Evolutionary conservation across 1,140 invertebrate genomes (phyloP), one percentile per base, ranked within the genome.

Genomic region (Papilio glaucus): DNA sequence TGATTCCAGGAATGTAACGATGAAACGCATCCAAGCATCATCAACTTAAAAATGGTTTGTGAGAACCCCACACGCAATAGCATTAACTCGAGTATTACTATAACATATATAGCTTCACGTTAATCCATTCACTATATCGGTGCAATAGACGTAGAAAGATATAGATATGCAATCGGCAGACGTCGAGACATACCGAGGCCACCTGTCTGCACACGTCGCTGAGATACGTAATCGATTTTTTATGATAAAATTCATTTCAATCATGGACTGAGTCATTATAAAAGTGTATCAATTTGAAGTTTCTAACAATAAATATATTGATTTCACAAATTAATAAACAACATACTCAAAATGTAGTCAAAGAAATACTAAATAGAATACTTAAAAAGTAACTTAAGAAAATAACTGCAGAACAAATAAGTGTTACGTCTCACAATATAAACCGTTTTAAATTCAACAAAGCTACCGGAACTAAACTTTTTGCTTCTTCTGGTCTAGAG

Each of bases 141-240:
- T 26, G 49, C 21, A 57, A 57, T 10, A 57, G 4, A 57, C 49
- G 49, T 57, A 10, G 3, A 24, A 24, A 57, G 21, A 24, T 57
- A 57, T 57, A 45, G 42, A 45, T 45, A 45, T 18, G 3, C 24
- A 57, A 57, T 57, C 49, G 21, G 18, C 49, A 57, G 49, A 57
- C 49, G 49, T 57, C 49, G 21, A 57, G 49, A 57, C 21, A 26
- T 57, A 24, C 49, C 49, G 49, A 57, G 49, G 49, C 49, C 49
- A 57, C 5, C 45, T 3, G 18, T 24, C 21, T 57, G 8, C 1
- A 24, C 24, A 57, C 49, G 49, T 57, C 49, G 24, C 3, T 12
- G 5, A 24, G 10, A 18, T 4, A 57, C 21, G 5, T 21, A 21
- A 49, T 49, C 45, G 4, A 24, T 49, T 24, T 49, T 15, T 15